These are phyloP conservation scores for Bellardia pandia DNA, from an alignment of 2,888 invertebrate species.

Conservation along the genomic window DNA sequence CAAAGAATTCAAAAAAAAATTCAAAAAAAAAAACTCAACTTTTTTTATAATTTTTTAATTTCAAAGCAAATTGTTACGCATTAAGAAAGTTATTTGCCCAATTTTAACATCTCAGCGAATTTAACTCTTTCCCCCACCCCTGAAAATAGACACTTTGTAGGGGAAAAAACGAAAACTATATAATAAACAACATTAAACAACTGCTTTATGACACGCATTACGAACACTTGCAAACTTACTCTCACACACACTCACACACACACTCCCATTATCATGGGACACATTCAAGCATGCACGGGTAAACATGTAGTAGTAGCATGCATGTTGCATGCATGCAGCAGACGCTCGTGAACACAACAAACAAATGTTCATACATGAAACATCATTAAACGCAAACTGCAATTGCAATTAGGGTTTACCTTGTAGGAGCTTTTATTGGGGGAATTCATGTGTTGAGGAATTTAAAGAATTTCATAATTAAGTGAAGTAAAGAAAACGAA, in stretches of 20 bases:
- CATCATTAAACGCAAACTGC: conserved; percentile 43
- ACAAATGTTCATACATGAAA: conserved; percentile 53
- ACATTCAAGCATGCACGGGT: neutral
- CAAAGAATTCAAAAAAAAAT: no score
- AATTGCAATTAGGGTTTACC: conserved; percentile 51
- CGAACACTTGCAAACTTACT: conserved; percentile 55
- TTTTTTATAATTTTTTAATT: no score
- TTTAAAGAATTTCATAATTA: neutral
- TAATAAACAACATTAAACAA: conserved; percentile 60
- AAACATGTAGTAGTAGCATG: conserved; percentile 15
- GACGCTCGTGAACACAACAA: conserved; percentile 32
- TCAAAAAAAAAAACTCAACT: no score
- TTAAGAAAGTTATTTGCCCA: neutral
- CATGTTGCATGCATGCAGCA: conserved; percentile 56
- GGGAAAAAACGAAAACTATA: conserved; percentile 25
- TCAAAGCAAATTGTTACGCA: no score
- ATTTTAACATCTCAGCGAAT: neutral
- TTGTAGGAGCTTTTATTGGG: neutral
- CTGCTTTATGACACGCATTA: conserved; percentile 70
- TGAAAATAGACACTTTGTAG: conserved; percentile 21
- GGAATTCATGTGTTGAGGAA: neutral
- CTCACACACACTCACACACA: neutral
- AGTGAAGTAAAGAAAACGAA: neutral
- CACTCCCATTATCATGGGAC: neutral
- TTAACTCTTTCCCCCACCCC: neutral